A percentile compares a stretch with the other conserved stretches of the same genome.
Conservation (phyloP, 2,888 invertebrate species). For the Drosophila gaucha region DNA sequence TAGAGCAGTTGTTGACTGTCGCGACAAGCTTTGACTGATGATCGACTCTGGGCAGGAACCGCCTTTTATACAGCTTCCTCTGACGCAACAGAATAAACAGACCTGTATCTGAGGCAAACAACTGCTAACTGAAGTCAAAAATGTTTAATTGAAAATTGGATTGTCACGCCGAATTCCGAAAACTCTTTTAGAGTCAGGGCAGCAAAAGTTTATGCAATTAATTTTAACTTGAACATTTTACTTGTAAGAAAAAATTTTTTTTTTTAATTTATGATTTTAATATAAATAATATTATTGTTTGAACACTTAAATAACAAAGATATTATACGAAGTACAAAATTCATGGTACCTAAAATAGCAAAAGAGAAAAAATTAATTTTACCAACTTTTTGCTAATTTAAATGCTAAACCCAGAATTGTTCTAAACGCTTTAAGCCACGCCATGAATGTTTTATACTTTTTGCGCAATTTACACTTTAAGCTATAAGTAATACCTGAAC, state of each 20-base stretch:
- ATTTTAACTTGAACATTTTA: too few relatives aligned
- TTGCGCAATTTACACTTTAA: not conserved
- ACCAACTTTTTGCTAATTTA: not conserved
- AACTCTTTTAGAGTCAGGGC: not conserved
- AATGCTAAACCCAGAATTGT: too few relatives aligned
- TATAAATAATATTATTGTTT: not conserved
- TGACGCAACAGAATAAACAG: too few relatives aligned
- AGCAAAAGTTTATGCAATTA: too few relatives aligned
- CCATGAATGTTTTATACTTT: not conserved
- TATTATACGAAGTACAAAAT: not conserved
- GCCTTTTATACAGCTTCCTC: constrained; percentile 38
- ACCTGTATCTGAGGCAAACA: not conserved
- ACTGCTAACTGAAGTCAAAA: not conserved
- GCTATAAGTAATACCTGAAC: not conserved
- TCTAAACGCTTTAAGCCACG: not conserved
- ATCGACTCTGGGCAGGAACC: not conserved
- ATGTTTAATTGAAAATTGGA: not conserved
- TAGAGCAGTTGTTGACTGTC: constrained; percentile 33
- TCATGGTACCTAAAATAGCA: not conserved
- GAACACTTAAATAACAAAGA: not conserved
- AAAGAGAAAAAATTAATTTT: not conserved
- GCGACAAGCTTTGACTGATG: constrained; percentile 67
- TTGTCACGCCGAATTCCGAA: not conserved
- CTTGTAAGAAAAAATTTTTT: too few relatives aligned
- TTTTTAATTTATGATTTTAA: too few relatives aligned